Conservation (phyloP, 1,140 invertebrate genomes). For the Phymorhynchus buccinoides region DNA sequence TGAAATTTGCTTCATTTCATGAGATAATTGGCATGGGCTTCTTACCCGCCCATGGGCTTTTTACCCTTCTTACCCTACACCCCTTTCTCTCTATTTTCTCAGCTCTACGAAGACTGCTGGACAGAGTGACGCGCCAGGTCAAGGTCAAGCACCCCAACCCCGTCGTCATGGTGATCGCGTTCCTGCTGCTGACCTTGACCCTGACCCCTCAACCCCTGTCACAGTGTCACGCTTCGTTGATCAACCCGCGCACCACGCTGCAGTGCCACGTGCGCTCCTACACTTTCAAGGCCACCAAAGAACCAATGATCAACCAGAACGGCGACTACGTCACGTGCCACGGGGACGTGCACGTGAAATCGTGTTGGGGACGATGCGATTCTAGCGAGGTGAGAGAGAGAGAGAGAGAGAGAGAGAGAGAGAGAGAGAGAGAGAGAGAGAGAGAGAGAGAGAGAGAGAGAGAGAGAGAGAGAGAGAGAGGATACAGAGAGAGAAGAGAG, state of each 20-base stretch:
- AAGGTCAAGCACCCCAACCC: background rate
- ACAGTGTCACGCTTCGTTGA: background rate
- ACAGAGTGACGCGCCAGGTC: background rate
- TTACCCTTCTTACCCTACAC: background rate
- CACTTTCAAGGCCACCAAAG: slow-evolving; percentile 47
- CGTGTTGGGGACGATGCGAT: slow-evolving; percentile 88
- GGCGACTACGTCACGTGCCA: slow-evolving; percentile 80
- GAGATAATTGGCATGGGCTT: background rate
- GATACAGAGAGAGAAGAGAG: too few relatives aligned
- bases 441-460: slow-evolving; percentile 24
- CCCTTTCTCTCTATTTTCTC: background rate
- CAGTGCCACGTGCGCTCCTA: slow-evolving; percentile 71
- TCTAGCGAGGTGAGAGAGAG: slow-evolving; percentile 82
- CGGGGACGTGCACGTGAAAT: slow-evolving; percentile 81
- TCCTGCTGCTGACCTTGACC: background rate
- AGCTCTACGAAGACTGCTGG: background rate
- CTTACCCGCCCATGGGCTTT: too few relatives aligned
- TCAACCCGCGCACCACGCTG: slow-evolving; percentile 48
- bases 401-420: too few relatives aligned
- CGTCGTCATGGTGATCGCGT: background rate
- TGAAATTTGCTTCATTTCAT: background rate
- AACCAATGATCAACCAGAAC: slow-evolving; percentile 69
- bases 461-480: slow-evolving; percentile 15
- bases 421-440: slow-evolving; percentile 11
- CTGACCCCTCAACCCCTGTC: background rate